Base-by-base conservation (phyloP, 2,113 vertebrate genomes). In the Chitala chitala region DNA sequence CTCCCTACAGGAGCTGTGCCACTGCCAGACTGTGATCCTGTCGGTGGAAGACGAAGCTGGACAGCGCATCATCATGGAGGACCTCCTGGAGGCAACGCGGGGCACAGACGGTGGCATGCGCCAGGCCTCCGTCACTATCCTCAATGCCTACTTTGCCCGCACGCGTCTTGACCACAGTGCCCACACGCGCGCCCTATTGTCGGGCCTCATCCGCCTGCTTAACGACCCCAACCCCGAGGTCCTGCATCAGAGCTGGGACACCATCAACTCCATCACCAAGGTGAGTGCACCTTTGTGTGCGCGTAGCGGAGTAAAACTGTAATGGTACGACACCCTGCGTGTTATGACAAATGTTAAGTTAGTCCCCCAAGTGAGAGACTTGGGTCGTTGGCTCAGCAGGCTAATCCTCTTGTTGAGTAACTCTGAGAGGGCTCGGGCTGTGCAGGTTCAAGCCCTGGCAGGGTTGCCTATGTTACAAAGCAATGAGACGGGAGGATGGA, bases 241-340 rank as follows among this genome's bases (percentile, higher is more conserved):
- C 70, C 82, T 99, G 76, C 88, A 88, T 68, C 95, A 99, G 87
- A 98, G 96, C 87, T 99, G 97, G 97, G 97, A 98, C 75, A 94
- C 97, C 0, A 92, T 99, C 74, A 96, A 93, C 80, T 92, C 96
- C 78, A 96, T 99, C 80, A 98, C 94, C 68, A 99, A 98, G 94
- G 96, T 96, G 68, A 78, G 90, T 7, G 73, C 6, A 3, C 3
- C 66, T 64, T 69, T 68, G 20, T 33, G 40, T 6, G 42, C 24
- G 1, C 3, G 6, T 8, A 22, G 2, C n/a, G n/a, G n/a, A n/a
- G n/a, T n/a, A n/a, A n/a, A n/a, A n/a, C n/a, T n/a, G n/a, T n/a
- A n/a, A n/a, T n/a, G n/a, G n/a, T n/a, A n/a, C n/a, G n/a, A n/a
- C n/a, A n/a, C n/a, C n/a, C n/a, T n/a, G n/a, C n/a, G n/a, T n/a